Evolutionary conservation across 92 coral and sea anemone genomes (phyloP).

Genomic region (Galaxea fascicularis): DNA sequence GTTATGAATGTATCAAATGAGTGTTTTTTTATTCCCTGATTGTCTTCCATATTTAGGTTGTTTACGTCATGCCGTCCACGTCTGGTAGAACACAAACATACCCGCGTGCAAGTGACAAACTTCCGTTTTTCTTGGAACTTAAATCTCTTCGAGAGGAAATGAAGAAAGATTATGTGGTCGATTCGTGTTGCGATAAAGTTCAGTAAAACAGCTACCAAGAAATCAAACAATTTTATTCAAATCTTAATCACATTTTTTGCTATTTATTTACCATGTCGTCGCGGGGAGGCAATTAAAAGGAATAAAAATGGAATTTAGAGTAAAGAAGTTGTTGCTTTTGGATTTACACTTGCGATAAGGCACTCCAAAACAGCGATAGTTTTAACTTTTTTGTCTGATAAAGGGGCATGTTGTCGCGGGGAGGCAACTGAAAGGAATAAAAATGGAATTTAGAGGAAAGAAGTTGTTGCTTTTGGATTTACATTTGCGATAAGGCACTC

Average conservation of each 20-base stretch:
- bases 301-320: neutral
- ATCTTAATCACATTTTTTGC: neutral
- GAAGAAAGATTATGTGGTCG: neutral
- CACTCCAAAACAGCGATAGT: no score
- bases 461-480: neutral
- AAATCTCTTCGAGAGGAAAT: conserved; percentile 78
- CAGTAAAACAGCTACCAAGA: neutral
- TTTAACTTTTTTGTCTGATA: no score
- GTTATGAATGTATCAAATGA: neutral
- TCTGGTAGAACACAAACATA: conserved; percentile 96
- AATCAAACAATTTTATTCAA: neutral
- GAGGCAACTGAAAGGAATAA: neutral
- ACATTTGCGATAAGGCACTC: no score
- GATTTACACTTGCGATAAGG: no score
- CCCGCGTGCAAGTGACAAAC: conserved; percentile 91
- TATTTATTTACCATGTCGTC: conserved; percentile 1
- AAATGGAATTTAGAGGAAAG: neutral
- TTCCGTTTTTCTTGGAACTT: conserved; percentile 85
- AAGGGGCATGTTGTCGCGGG: neutral
- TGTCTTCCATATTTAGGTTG: conserved; percentile 10
- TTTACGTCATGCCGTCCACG: conserved; percentile 97
- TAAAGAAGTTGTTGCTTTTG: neutral
- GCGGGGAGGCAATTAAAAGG: neutral
- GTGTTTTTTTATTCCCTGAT: neutral
- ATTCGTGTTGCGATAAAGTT: neutral